Evolutionary conservation across 1,140 invertebrate genomes (phyloP), one percentile per base, ranked within the genome.

Genomic region (Drosophila prosaltans): DNA sequence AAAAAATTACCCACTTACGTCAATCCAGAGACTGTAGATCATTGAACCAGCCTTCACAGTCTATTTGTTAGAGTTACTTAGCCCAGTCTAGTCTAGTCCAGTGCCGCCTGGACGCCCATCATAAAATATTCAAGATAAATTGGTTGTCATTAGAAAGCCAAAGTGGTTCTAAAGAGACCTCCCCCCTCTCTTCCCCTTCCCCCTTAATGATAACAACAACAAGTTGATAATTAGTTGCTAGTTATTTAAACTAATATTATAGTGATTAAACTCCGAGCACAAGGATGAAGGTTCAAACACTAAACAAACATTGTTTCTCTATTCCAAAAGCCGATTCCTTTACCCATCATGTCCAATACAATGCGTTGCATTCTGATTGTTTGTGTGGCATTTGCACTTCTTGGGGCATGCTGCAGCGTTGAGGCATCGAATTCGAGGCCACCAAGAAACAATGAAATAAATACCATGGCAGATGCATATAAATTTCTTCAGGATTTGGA

Each of bases 401-500:
- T 86, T 16, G 74, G 78, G 67, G 65, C 78, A 51, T 74, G 73
- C 32, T 73, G 72, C 61, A 83, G 72, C 36, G 78, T 80, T 30
- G 75, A 82, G 65, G 81, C 81, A 2, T 86, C 85, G 16, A 92
- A 90, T 24, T 78, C 91, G 1, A 69, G 86, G 9, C 90, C 88
- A 10, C 91, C 91, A 3, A 76, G 86, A 5, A 91, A 90, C 41
- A 92, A 92, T 48, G 91, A 92, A n/a, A 89, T 90, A 28, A 78
- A 73, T 58, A 91, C 81, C 51, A 89, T 92, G 76, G 91, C 90
- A 3, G 91, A 92, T 81, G 91, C 91, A 3, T 54, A 92, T 3
- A 91, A 91, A 54, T 92, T 92, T 71, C 71, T 92, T 26, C 91
- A 92, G 65, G 91, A 92, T 61, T 69, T 92, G 65, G 91, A 92